phyloP scores from a whole-genome alignment of 2,888 invertebrate genomes.

The Drosophila mulleri region DNA sequence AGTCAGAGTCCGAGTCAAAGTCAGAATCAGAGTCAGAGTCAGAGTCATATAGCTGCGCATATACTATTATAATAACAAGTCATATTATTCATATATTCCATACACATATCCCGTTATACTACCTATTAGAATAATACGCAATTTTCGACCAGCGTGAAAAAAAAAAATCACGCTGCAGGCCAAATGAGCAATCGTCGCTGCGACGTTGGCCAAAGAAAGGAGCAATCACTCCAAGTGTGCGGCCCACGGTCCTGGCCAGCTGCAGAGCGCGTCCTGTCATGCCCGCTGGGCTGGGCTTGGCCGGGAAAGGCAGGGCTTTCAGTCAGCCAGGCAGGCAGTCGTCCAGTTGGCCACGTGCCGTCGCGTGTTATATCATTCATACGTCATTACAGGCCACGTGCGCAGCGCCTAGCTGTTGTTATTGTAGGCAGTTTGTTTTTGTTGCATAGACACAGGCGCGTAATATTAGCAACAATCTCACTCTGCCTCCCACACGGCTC shows the following conservation, averaged over 20 bases:
- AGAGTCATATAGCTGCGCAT: not conserved
- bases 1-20: too few species aligned
- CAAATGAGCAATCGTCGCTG: constrained; percentile 62
- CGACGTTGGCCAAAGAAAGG: constrained; percentile 43
- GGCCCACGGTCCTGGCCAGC: constrained; percentile 36
- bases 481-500: not conserved
- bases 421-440: constrained; percentile 74
- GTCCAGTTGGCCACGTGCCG: constrained; percentile 74
- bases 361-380: constrained; percentile 85
- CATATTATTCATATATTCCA: not conserved
- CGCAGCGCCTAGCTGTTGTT: constrained; percentile 52
- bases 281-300: constrained; percentile 39
- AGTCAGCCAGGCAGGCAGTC: constrained; percentile 34
- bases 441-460: constrained; percentile 60
- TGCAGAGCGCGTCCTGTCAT: constrained; percentile 60
- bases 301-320: constrained; percentile 8
- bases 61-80: constrained; percentile 1
- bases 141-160: constrained; percentile 38
- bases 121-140: constrained; percentile 65
- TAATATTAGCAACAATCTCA: constrained; percentile 67
- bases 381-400: constrained; percentile 86
- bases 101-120: constrained; percentile 24
- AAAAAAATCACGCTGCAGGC: constrained; percentile 60
- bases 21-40: too few species aligned
- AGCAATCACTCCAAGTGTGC: constrained; percentile 55